A percentile compares a stretch with the other conserved stretches of the same genome.
phyloP scores from a whole-genome alignment of 2,888 invertebrate genomes.

The Cosmia trapezina region DNA sequence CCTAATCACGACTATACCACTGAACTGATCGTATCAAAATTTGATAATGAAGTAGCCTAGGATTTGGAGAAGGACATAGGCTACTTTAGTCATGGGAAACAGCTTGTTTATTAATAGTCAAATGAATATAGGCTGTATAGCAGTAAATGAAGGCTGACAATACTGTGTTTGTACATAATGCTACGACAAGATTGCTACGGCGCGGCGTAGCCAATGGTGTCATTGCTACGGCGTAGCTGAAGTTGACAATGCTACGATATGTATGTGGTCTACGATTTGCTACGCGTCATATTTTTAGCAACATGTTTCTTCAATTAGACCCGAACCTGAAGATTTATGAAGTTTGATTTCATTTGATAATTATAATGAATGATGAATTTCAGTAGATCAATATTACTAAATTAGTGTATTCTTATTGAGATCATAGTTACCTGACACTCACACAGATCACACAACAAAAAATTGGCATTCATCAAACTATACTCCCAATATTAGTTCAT shows the following conservation, averaged over 20 bases:
- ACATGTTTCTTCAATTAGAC: no score
- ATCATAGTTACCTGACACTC: not conserved
- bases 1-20: not conserved
- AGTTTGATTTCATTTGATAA: no score
- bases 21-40: not conserved
- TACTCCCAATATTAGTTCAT: not conserved
- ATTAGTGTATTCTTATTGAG: no score
- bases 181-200: slow-evolving; percentile 1
- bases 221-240: slow-evolving; percentile 12
- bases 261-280: not conserved
- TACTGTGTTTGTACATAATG: not conserved
- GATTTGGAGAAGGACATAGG: not conserved
- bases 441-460: not conserved
- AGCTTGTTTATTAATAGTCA: no score
- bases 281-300: not conserved
- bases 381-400: not conserved
- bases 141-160: not conserved
- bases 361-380: not conserved
- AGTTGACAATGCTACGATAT: not conserved
- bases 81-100: not conserved
- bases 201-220: not conserved
- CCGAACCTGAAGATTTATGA: no score
- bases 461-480: not conserved
- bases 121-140: no score
- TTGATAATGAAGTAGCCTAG: not conserved